Evolutionary conservation across 2,113 vertebrate species (phyloP).

Genomic region (Forbesichthys agassizii): DNA sequence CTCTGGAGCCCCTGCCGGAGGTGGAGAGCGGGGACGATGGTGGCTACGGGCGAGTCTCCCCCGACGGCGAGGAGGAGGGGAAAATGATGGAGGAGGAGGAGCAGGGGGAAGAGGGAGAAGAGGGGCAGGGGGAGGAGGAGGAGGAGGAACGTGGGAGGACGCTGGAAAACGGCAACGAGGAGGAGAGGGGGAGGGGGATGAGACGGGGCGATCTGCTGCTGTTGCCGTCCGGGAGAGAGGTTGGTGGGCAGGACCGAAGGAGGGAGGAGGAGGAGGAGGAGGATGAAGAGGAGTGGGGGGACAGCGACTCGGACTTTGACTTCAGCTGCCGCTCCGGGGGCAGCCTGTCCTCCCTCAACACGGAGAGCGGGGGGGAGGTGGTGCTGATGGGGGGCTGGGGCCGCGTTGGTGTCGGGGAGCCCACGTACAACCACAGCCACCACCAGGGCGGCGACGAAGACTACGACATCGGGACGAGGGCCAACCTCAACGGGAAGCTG

Average conservation of each 20-base stretch:
- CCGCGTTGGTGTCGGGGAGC: conserved; percentile 62
- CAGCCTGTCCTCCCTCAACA: conserved; percentile 79
- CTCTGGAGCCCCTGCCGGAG: conserved; percentile 76
- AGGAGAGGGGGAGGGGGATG: conserved; percentile 49
- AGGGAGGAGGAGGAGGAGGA: conserved; percentile 54
- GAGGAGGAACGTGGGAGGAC: conserved; percentile 16
- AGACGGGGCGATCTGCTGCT: conserved; percentile 50
- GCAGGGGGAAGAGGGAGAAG: conserved; percentile 23
- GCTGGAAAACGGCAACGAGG: conserved; percentile 2
- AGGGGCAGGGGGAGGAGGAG: conserved; percentile 32
- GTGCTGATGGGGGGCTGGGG: conserved; percentile 57
- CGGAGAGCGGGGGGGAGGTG: conserved; percentile 65
- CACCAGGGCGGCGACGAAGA: background rate
- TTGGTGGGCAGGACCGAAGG: conserved; percentile 60
- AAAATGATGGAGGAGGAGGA: conserved; percentile 65
- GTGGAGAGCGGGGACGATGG: conserved; percentile 73
- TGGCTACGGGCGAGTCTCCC: conserved; percentile 81
- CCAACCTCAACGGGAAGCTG: background rate
- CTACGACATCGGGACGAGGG: background rate
- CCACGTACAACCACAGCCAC: conserved; percentile 11
- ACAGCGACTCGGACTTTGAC: conserved; percentile 86
- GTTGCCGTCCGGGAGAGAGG: conserved; percentile 53
- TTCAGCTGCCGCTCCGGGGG: conserved; percentile 84
- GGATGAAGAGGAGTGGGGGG: conserved; percentile 67
- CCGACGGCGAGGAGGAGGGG: conserved; percentile 84